These are phyloP conservation scores for Ictinia mississippiensis DNA, from an alignment of 2,797 vertebrate genomes.

Conservation along the genomic window DNA sequence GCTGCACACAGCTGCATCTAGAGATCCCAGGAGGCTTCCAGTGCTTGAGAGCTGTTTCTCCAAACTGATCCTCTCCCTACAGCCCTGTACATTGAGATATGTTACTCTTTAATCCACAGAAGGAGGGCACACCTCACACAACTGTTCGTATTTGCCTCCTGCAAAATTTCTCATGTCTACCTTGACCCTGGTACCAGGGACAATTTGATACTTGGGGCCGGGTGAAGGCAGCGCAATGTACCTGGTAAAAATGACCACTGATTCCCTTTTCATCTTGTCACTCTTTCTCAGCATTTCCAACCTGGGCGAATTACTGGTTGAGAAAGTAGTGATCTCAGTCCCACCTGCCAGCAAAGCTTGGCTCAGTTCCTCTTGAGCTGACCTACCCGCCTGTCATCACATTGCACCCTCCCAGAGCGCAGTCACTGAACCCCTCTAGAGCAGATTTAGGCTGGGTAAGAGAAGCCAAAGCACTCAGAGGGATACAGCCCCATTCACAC, in stretches of 20 bases:
- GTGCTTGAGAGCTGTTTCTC: background rate
- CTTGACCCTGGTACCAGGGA: background rate
- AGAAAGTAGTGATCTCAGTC: background rate
- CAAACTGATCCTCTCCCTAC: background rate
- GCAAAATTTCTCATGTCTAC: background rate
- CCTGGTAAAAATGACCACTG: background rate
- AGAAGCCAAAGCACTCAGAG: background rate
- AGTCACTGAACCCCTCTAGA: background rate
- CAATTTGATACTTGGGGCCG: no score
- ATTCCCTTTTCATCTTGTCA: background rate
- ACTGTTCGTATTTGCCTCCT: background rate
- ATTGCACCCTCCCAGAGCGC: no score
- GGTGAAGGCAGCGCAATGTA: background rate
- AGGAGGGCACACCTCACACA: background rate
- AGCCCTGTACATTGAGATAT: background rate
- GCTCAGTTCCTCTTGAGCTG: background rate
- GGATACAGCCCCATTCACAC: rapidly evolving
- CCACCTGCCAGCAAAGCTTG: background rate
- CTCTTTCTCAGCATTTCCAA: background rate
- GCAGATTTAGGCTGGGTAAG: background rate
- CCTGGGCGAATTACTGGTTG: background rate
- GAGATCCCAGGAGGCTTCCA: background rate
- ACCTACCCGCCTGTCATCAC: background rate
- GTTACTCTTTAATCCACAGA: background rate
- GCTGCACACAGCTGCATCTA: background rate